Conservation (phyloP, 2,797 vertebrate species). For the Lutjanus argentimaculatus region DNA sequence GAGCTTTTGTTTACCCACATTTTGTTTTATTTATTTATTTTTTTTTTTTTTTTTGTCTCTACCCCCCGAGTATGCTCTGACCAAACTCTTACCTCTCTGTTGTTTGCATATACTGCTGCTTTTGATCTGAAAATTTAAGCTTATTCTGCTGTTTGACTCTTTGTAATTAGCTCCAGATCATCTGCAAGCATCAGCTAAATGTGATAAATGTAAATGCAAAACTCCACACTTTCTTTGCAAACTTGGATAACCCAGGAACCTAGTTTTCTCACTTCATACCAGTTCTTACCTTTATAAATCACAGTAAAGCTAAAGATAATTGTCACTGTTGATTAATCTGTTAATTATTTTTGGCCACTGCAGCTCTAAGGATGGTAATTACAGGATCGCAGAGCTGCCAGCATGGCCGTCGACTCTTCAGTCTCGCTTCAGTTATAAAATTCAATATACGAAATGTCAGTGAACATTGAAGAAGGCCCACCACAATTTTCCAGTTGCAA, state of each 20-base stretch:
- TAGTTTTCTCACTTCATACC: background rate
- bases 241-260: background rate
- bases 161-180: slow-evolving; percentile 13
- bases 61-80: background rate
- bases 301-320: background rate
- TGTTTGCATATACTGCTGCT: background rate
- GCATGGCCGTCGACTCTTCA: too few relatives aligned
- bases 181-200: slow-evolving; percentile 16
- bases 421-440: too few relatives aligned
- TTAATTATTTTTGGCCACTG: background rate
- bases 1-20: background rate
- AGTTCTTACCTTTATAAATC: background rate
- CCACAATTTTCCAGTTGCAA: too few relatives aligned
- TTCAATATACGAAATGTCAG: too few relatives aligned
- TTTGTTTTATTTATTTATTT: too few relatives aligned
- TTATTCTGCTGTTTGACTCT: slow-evolving; percentile 7
- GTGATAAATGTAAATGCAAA: slow-evolving; percentile 1
- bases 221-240: background rate
- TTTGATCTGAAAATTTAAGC: background rate
- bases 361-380: too few relatives aligned
- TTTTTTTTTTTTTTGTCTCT: background rate
- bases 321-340: background rate
- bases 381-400: too few relatives aligned
- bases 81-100: slow-evolving; percentile 1
- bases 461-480: too few relatives aligned